Percentiles rank a stretch among this genome's conserved stretches.
Evolutionary conservation across 2,797 vertebrate species (phyloP).

Genomic region (Notolabrus celidotus): DNA sequence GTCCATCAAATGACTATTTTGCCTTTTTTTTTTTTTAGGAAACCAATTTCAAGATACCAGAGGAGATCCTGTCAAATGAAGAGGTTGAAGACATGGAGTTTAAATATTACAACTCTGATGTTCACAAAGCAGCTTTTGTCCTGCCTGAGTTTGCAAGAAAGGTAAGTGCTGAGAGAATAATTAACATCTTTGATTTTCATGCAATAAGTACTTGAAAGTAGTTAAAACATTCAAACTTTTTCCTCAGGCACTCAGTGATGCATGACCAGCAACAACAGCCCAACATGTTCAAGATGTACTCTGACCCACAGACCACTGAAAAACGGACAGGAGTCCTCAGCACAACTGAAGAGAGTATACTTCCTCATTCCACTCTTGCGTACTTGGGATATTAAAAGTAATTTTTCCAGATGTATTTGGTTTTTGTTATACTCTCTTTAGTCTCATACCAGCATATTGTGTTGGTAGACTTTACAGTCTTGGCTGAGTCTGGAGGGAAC

Average conservation of each 20-base stretch:
- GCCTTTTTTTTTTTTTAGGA: constrained; percentile 75
- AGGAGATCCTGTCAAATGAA: constrained; percentile 87
- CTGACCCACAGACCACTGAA: constrained; percentile 59
- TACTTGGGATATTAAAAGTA: constrained; percentile 53
- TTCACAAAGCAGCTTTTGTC: constrained; percentile 94
- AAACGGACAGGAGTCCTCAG: constrained; percentile 13
- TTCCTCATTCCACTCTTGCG: constrained; percentile 62
- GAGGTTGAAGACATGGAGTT: constrained; percentile 92
- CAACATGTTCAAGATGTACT: constrained; percentile 46
- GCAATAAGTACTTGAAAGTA: neutral
- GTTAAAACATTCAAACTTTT: neutral
- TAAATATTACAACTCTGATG: constrained; percentile 94
- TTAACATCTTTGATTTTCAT: neutral
- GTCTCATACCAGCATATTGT: constrained; percentile 37
- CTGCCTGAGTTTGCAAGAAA: constrained; percentile 97
- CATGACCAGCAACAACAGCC: constrained; percentile 79
- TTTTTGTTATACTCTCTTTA: constrained; percentile 32
- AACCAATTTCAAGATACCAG: constrained; percentile 92
- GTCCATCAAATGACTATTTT: constrained; percentile 3
- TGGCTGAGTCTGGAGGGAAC: constrained; percentile 13
- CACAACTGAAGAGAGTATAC: constrained; percentile 40
- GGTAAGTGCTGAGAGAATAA: constrained; percentile 74
- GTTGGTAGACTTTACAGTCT: constrained; percentile 17
- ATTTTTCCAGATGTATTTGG: constrained; percentile 43
- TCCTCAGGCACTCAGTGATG: constrained; percentile 89